Evolutionary conservation across 2,113 vertebrate genomes (phyloP).

Genomic region (Nibea albiflora): DNA sequence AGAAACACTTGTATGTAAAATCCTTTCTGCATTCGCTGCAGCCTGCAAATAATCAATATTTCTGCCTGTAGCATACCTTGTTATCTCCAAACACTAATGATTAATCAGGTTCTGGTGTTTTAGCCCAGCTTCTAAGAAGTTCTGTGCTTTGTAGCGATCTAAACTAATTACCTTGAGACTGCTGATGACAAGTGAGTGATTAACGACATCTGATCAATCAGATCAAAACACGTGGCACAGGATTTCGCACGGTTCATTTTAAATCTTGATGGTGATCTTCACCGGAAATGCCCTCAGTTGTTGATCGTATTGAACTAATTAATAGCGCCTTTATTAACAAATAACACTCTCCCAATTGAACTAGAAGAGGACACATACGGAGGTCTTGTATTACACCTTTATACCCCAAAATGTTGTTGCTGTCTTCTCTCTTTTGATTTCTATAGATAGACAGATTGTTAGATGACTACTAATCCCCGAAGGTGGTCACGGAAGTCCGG

Average conservation of each 20-base stretch:
- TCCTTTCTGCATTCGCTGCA: not conserved
- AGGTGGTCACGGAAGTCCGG: too few relatives aligned
- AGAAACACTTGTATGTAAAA: not conserved
- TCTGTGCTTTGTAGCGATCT: not conserved
- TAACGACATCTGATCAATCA: constrained; percentile 33
- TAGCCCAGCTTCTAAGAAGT: constrained; percentile 3
- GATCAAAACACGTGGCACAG: too few relatives aligned
- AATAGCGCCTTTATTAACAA: not conserved
- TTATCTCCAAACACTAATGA: constrained; percentile 39
- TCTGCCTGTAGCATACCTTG: constrained; percentile 3
- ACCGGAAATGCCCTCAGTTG: not conserved
- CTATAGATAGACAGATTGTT: too few relatives aligned
- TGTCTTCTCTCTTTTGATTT: not conserved
- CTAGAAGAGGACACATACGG: not conserved
- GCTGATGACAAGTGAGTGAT: not conserved
- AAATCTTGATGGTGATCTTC: not conserved
- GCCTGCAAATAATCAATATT: constrained; percentile 5
- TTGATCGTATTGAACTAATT: not conserved
- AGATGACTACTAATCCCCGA: too few relatives aligned
- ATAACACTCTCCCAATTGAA: not conserved
- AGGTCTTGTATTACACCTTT: not conserved
- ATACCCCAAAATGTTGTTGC: too few relatives aligned
- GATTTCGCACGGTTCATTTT: not conserved
- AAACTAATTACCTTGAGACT: constrained; percentile 26
- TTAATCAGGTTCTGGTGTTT: constrained; percentile 17